Conservation (phyloP, 2,888 invertebrate species). For the Acanthosepion pharaonis region DNA sequence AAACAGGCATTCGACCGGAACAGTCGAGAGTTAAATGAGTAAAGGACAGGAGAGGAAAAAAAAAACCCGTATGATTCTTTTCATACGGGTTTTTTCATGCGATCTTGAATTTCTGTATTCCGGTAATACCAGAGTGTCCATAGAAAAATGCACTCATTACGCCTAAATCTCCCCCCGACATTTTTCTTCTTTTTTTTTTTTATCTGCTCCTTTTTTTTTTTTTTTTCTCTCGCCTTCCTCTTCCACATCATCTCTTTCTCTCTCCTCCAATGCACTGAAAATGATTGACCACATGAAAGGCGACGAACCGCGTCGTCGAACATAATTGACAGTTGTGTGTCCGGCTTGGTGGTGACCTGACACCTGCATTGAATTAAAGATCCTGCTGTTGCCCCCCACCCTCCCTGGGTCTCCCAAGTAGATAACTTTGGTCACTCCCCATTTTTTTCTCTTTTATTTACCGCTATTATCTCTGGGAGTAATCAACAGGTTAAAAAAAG, state of each 20-base stretch:
- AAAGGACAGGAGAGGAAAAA: neutral
- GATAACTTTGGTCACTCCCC: neutral
- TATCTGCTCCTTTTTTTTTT: neutral
- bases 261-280: neutral
- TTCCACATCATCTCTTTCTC: neutral
- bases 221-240: neutral
- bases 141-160: neutral
- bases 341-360: neutral
- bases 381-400: neutral
- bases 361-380: neutral
- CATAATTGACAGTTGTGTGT: neutral
- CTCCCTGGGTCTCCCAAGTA: neutral
- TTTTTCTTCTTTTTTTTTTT: no score
- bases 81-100: neutral
- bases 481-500: neutral
- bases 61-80: neutral
- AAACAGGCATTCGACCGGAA: neutral
- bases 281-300: neutral
- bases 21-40: neutral
- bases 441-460: neutral
- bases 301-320: neutral
- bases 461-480: neutral
- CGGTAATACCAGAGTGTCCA: neutral
- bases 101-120: no score
- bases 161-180: neutral